Evolutionary conservation across 2,888 invertebrate genomes (phyloP), one percentile per base, ranked within the genome.

Genomic region (Platycnemis pennipes): DNA sequence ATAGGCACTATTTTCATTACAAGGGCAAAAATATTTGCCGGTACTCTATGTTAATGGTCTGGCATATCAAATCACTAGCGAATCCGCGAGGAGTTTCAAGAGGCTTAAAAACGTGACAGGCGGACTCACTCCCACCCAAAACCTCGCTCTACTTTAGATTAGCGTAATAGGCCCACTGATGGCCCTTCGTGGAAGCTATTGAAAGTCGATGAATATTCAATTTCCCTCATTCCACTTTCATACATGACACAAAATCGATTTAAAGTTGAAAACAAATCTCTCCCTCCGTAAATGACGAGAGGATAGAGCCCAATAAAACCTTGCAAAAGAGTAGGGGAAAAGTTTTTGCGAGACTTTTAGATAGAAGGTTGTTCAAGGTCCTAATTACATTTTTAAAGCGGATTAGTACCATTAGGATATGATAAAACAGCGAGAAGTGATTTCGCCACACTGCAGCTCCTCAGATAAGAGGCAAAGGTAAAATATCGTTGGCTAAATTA

Each of bases 181-280:
- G 77, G 77, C n/a, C 77, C 37, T 77, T 31, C 77, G 37, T 0
- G 77, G 77, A 77, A 37, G 37, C 77, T 77, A 77, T 77, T 77
- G 77, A 77, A 77, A 77, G 77, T 37, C 77, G 77, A 77, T 77
- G 77, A 77, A 77, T 77, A 77, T 77, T 77, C 37, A 37, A 77
- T 37, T 77, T 37, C 37, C 37, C 37, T 77, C 77, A 77, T 31
- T 11, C 77, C 77, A 77, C 16, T 77, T 37, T 77, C 77, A 77
- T 13, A 26, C 77, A 77, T 77, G 37, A 77, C 37, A 77, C 37
- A 77, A 77, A 77, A 77, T 77, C 77, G 77, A 77, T 77, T 77
- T 77, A 77, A 69, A 77, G 77, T 37, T 77, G 77, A 77, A 77
- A 77, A 77, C 26, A 77, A 37, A 37, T 37, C 37, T 37, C 37